These are phyloP conservation scores for Planococcus citri DNA, from an alignment of 1,140 invertebrate genomes.

Conservation along the genomic window DNA sequence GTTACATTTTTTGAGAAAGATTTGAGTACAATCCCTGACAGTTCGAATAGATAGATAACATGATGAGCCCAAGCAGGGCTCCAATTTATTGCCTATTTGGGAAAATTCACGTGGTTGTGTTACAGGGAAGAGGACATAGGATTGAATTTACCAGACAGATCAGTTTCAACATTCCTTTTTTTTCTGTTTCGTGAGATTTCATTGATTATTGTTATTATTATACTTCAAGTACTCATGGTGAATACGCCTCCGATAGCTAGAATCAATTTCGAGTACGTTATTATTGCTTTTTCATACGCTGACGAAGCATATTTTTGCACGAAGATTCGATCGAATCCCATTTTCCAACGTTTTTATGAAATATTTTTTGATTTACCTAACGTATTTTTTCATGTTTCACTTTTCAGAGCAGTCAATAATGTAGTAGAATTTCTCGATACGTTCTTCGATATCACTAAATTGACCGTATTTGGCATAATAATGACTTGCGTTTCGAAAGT, in stretches of 20 bases:
- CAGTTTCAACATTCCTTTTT: neutral
- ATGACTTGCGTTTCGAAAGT: conserved; percentile 1
- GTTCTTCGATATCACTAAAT: conserved; percentile 8
- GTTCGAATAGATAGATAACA: no score
- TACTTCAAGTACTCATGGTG: neutral
- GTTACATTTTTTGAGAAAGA: no score
- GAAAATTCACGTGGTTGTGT: no score
- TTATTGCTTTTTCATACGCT: no score
- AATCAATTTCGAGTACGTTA: neutral
- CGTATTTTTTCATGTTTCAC: no score
- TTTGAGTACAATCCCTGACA: no score
- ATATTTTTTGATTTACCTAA: no score
- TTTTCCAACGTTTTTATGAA: no score
- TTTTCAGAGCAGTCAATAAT: neutral
- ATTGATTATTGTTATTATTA: neutral
- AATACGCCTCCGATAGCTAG: neutral
- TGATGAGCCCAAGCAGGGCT: no score
- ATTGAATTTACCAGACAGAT: neutral
- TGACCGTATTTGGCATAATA: conserved; percentile 5
- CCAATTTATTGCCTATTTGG: no score
- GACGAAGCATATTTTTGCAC: no score
- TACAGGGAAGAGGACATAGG: neutral
- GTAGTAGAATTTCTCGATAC: neutral
- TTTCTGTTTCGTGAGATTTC: neutral
- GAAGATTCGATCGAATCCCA: no score